Base-by-base conservation (phyloP, 2,797 vertebrate species). In the Hozukius guyotensis region DNA sequence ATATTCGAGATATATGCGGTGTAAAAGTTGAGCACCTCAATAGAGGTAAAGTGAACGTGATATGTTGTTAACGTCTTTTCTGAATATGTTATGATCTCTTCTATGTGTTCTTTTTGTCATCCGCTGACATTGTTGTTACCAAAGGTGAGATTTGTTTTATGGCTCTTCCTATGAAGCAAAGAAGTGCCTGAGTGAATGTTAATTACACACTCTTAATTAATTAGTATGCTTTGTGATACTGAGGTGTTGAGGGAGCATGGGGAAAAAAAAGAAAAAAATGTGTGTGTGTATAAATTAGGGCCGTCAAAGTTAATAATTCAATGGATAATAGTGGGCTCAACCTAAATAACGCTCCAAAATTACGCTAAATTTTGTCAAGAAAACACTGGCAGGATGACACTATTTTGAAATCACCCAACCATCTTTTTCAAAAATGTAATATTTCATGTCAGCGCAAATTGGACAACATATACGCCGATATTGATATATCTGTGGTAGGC, bases 311-410 rank as follows among this genome's bases (percentile, higher is more conserved):
- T 42, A 14, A 38, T 38, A 38, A 6, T 38, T 38, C 38, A 42
- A 16, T 0, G 13, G 13, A 14, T 5, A 38, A 38, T 38, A 14
- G 38, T 0, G 0, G 34, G 36, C 5, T 42, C 38, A 42, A 42
- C 13, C 38, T 7, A 16, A 42, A 16, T 42, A 16, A 42, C 38
- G 38, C 5, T 42, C 14, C 38, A 42, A 42, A 42, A 13, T 38
- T 6, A 38, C 1, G 36, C 38, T 42, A 42, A 0, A 16, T 42
- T 3, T 42, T 42, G 38, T 3, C 2, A 42, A 7, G 5, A 42
- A 14, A 42, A 42, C 14, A 16, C 36, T 38, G 36, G 36, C 36
- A 38, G 36, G 36, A 38, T 38, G 13, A 38, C 36, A 38, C 38
- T 13, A 14, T 42, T 42, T 16, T 42, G 38, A 16, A 42, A 42